phyloP scores from a whole-genome alignment of 2,113 vertebrate genomes.

The Oenanthe melanoleuca region DNA sequence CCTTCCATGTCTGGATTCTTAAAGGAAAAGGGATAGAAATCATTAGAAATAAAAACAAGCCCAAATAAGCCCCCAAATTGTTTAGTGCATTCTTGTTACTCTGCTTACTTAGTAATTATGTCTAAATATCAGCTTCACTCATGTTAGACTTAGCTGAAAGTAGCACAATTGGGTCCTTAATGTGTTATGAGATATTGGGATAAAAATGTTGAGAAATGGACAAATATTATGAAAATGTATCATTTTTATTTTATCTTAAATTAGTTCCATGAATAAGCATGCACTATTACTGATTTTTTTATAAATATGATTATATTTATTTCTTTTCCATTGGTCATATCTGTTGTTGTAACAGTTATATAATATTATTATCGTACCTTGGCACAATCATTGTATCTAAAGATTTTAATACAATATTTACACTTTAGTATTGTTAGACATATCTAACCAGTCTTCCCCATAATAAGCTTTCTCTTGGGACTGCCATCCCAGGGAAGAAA shows the following conservation, averaged over 20 bases:
- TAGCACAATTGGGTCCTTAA: not conserved
- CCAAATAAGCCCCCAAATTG: not conserved
- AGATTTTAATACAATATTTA: constrained; percentile 12
- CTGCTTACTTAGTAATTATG: not conserved
- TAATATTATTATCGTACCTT: not conserved
- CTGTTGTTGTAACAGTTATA: not conserved
- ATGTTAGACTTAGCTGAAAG: not conserved
- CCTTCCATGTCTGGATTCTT: not conserved
- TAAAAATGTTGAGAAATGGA: constrained; percentile 32
- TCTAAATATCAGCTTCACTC: not conserved
- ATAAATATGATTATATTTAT: not conserved
- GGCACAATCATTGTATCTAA: not conserved
- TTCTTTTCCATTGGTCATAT: not conserved
- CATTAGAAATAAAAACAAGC: not conserved
- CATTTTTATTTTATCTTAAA: constrained; percentile 23
- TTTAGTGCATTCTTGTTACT: not conserved
- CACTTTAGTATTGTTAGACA: not conserved
- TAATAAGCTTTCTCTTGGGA: not conserved
- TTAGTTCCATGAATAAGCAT: constrained; percentile 9
- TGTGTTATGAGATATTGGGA: not conserved
- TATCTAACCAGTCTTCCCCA: not conserved
- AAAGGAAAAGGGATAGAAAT: not conserved
- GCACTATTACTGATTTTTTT: not conserved
- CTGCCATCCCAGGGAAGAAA: not conserved
- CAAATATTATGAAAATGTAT: not conserved